A percentile compares a stretch with the other conserved stretches of the same genome.
Conservation (phyloP, 2,113 vertebrate species). For the Enhydra lutris region DNA sequence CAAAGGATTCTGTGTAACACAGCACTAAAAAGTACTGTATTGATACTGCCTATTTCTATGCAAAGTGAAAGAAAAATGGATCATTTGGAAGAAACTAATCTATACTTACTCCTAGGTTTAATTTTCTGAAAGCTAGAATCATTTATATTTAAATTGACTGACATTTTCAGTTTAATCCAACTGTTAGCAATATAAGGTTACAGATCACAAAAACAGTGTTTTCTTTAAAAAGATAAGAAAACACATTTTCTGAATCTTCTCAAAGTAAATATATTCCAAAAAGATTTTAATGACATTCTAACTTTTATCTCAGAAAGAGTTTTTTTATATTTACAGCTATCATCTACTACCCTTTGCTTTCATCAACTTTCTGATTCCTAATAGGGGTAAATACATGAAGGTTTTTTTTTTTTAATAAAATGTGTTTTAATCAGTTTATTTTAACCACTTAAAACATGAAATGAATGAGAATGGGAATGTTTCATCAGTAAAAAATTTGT, state of each 20-base stretch:
- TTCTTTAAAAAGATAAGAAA: not conserved
- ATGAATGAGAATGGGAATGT: not conserved
- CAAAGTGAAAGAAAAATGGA: not conserved
- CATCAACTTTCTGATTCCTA: not conserved
- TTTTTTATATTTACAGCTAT: not conserved
- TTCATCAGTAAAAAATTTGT: not conserved
- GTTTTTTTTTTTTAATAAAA: not conserved
- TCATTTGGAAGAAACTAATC: not conserved
- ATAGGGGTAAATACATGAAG: not conserved
- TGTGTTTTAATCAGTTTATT: not conserved
- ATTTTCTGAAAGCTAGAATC: not conserved
- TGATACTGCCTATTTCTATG: not conserved
- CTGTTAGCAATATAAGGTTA: not conserved
- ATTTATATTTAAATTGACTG: not conserved
- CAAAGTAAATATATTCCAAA: not conserved
- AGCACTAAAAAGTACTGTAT: not conserved
- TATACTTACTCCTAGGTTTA: not conserved
- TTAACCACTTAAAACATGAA: not conserved
- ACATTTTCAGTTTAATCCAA: not conserved
- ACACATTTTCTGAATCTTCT: not conserved
- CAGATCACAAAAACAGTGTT: not conserved
- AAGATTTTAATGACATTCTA: not conserved
- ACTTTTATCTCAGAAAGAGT: not conserved
- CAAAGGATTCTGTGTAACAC: not conserved
- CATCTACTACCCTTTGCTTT: not conserved